These are phyloP conservation scores for Cotesia typhae DNA, from an alignment of 1,140 invertebrate species.

Conservation along the genomic window DNA sequence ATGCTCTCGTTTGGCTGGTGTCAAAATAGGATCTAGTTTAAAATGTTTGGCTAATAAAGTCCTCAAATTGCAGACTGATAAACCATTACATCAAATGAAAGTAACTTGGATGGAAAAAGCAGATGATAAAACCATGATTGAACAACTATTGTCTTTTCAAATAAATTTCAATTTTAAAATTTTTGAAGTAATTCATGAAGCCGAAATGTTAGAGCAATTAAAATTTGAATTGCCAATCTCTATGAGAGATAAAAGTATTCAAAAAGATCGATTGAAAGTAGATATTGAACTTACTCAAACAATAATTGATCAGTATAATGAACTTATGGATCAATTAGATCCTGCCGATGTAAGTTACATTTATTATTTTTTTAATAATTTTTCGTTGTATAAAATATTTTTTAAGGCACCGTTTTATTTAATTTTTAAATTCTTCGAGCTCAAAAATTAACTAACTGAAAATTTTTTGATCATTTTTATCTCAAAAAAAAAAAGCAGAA, in stretches of 20 bases:
- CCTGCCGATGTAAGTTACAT: slow-evolving; percentile 67
- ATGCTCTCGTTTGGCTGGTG: background rate
- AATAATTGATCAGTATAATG: slow-evolving; percentile 72
- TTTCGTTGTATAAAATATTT: background rate
- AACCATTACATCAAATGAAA: slow-evolving; percentile 37
- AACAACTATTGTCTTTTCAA: slow-evolving; percentile 72
- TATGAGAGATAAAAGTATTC: slow-evolving; percentile 75
- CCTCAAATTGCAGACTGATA: slow-evolving; percentile 32
- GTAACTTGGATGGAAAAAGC: slow-evolving; percentile 71
- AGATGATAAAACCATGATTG: slow-evolving; percentile 71
- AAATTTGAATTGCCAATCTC: slow-evolving; percentile 75
- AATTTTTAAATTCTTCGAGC: too few species aligned
- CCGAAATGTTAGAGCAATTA: slow-evolving; percentile 77
- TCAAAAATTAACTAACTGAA: too few species aligned
- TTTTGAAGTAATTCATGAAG: slow-evolving; percentile 79
- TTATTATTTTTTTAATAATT: slow-evolving; percentile 15
- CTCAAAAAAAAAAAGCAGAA: too few species aligned
- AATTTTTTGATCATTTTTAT: too few species aligned
- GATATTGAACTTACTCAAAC: slow-evolving; percentile 70
- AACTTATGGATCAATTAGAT: slow-evolving; percentile 68
- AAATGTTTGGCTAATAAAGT: background rate
- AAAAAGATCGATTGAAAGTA: slow-evolving; percentile 73
- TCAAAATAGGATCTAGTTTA: slow-evolving; percentile 5
- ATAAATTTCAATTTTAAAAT: slow-evolving; percentile 75
- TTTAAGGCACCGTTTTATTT: background rate